Evolutionary conservation across 1,140 invertebrate species (phyloP), one percentile per base, ranked within the genome.

Genomic region (Penaeus chinensis): DNA sequence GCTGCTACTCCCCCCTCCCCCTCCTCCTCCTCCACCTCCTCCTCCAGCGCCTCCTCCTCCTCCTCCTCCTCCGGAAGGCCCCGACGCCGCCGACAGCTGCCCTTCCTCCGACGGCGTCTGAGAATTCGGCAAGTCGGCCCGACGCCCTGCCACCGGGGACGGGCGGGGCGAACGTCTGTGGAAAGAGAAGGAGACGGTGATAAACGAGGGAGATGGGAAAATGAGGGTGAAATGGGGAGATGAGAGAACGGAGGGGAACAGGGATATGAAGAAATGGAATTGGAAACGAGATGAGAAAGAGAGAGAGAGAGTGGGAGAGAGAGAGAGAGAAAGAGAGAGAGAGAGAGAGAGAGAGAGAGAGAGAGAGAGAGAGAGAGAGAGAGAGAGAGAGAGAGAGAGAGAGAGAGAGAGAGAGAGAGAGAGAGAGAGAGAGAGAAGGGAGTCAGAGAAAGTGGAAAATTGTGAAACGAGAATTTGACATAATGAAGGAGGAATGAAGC

Each of bases 131-230:
- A 47, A 47, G 47, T 85, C 84, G n/a, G 62, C 84, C 19, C 84
- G 61, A 47, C 84, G 84, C 8, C 76, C 62, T 24, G 76, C 76
- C 32, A 79, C 76, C 22, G 84, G 84, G 74, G 84, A 85, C 24
- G 84, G 84, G 61, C 77, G 74, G 5, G 84, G 84, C 20, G 84
- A 85, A n/a, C 77, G 78, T 79, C 84, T 85, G 84, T 3, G 13
- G 37, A 13, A 32, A 78, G 47, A 63, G 47, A 84, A 76, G 32
- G 42, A 42, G 32, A 61, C 20, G 24, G 16, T 0, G 69, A 19
- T 37, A 8, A 71, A 27, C 54, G 20, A 24, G 32, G 1, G 62
- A 63, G 27, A 22, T 20, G 32, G 60, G 42, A 61, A 19, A 61
- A 82, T 37, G 71, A 82, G 0, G 81, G 81, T 13, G 61, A 32